Evolutionary conservation across 2,113 vertebrate genomes (phyloP).

Genomic region (Tachysurus vachellii): DNA sequence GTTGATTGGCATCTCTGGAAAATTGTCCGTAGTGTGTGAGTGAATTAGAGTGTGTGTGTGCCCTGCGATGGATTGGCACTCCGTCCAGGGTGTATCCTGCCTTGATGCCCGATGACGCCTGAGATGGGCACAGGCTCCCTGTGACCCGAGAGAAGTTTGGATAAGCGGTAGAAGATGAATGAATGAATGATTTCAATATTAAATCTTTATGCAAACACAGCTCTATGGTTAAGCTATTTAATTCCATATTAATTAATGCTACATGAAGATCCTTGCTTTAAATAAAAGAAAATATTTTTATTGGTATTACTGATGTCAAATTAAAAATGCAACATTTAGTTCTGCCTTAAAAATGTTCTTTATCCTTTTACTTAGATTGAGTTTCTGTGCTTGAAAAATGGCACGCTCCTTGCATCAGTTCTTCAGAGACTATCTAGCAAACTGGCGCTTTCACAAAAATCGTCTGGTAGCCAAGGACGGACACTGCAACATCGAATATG

Average conservation of each 20-base stretch:
- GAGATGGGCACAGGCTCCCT: no score
- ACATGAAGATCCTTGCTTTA: neutral
- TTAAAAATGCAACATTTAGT: neutral
- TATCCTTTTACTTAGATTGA: neutral
- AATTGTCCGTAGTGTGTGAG: no score
- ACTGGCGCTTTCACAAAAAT: neutral
- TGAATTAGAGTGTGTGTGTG: no score
- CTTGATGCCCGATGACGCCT: no score
- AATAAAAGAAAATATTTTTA: neutral
- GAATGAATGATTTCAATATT: neutral
- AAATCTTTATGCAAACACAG: neutral
- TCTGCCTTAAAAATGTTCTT: neutral
- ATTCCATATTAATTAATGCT: neutral
- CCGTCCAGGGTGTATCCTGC: no score
- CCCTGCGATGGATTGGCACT: no score
- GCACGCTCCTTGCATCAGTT: neutral
- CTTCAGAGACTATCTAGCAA: neutral
- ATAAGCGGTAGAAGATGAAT: no score
- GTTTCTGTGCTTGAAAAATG: constrained; percentile 13
- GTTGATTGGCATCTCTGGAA: no score
- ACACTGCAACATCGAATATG: constrained; percentile 22
- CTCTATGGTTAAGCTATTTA: neutral
- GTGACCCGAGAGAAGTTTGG: no score
- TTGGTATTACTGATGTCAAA: neutral
- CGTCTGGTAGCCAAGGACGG: constrained; percentile 2